Conservation (phyloP, 2,113 vertebrate genomes). For the Etheostoma cragini region DNA sequence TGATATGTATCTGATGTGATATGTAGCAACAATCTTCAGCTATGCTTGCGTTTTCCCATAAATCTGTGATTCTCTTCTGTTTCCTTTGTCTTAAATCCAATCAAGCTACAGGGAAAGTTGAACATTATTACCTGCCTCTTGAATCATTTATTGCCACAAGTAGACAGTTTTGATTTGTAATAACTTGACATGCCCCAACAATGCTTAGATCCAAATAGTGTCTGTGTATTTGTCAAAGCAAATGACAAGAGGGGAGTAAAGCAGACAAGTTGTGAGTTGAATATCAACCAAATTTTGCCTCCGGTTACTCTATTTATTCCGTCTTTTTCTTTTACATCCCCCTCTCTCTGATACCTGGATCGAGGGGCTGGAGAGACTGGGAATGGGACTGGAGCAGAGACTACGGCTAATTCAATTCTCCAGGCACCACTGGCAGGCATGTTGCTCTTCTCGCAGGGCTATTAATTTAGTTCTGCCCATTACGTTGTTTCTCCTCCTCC, state of each 20-base stretch:
- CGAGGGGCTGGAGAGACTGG: conserved; percentile 36
- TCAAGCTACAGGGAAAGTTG: neutral
- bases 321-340: neutral
- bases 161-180: conserved; percentile 10
- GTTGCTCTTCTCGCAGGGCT: conserved; percentile 75
- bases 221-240: conserved; percentile 13
- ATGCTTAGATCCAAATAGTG: conserved; percentile 1
- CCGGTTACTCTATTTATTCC: conserved; percentile 1
- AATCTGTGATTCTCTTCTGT: neutral
- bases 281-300: neutral
- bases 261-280: neutral
- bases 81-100: conserved; percentile 27
- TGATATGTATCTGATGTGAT: conserved; percentile 20
- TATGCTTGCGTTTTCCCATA: neutral
- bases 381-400: conserved; percentile 40
- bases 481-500: conserved; percentile 44
- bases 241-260: conserved; percentile 18
- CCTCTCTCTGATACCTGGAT: conserved; percentile 11
- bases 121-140: conserved; percentile 30
- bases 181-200: conserved; percentile 1
- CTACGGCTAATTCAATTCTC: conserved; percentile 81
- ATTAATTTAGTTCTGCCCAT: conserved; percentile 81
- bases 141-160: conserved; percentile 13
- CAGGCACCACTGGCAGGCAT: conserved; percentile 70
- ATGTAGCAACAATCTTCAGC: conserved; percentile 6